Conservation (phyloP, 2,113 vertebrate species). For the Crocuta crocuta region DNA sequence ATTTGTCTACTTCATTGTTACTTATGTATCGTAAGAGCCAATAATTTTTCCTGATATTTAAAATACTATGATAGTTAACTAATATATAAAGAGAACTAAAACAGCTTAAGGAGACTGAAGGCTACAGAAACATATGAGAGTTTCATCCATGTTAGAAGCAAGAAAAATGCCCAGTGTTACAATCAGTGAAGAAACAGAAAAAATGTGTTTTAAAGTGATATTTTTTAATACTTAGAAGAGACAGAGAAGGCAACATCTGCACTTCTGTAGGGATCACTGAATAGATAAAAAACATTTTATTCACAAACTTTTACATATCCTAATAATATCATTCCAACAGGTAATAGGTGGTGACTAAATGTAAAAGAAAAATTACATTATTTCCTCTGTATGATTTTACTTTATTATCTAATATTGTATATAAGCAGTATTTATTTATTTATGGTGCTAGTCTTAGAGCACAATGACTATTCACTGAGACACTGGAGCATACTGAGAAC, state of each 20-base stretch:
- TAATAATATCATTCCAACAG: neutral
- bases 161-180: neutral
- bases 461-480: neutral
- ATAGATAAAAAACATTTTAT: neutral
- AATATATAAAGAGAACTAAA: neutral
- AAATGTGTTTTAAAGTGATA: neutral
- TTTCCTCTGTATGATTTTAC: neutral
- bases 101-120: neutral
- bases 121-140: neutral
- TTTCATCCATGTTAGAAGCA: neutral
- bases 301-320: neutral
- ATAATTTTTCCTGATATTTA: neutral
- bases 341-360: neutral
- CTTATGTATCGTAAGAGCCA: neutral
- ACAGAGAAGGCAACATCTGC: neutral
- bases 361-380: neutral
- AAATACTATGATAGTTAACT: neutral
- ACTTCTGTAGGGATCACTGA: neutral
- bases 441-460: neutral
- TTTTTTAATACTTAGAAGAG: conserved; percentile 24
- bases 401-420: neutral
- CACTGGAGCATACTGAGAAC: neutral
- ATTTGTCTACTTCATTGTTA: neutral
- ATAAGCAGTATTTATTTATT: neutral
- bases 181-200: neutral